These are phyloP conservation scores for Penaeus indicus DNA, from an alignment of 1,140 invertebrate species.

Conservation along the genomic window DNA sequence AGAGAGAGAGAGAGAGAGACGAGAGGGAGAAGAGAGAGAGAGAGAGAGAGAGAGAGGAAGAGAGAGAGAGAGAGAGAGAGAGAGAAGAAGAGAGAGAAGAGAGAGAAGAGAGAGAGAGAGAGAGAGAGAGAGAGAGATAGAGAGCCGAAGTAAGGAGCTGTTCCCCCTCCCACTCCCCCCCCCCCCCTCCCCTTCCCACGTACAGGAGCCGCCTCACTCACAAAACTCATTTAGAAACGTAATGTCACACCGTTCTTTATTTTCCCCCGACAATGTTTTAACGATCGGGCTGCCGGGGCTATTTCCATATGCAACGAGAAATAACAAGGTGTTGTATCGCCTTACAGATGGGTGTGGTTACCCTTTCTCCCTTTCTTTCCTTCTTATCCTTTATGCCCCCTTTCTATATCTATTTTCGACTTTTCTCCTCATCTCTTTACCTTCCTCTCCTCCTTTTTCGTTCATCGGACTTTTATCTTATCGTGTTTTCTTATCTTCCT, in stretches of 20 bases:
- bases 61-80: background rate
- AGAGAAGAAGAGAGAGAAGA: background rate
- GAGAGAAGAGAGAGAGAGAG: too few relatives aligned
- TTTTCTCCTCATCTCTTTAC: too few relatives aligned
- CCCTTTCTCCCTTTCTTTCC: background rate
- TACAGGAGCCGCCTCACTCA: constrained; percentile 25
- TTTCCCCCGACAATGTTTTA: constrained; percentile 46
- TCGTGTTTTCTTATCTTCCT: too few relatives aligned
- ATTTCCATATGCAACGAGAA: constrained; percentile 59
- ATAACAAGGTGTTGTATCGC: constrained; percentile 48
- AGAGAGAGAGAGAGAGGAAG: background rate
- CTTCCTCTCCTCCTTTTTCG: too few relatives aligned
- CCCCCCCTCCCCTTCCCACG: too few relatives aligned
- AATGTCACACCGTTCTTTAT: constrained; percentile 50
- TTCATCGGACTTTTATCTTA: too few relatives aligned
- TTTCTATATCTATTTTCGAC: too few relatives aligned
- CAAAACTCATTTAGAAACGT: constrained; percentile 52
- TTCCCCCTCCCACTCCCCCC: too few relatives aligned
- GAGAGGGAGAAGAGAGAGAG: constrained; percentile 1
- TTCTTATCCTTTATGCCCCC: too few relatives aligned
- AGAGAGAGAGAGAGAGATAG: too few relatives aligned
- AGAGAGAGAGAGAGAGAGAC: constrained; percentile 31
- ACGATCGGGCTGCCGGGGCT: constrained; percentile 20
- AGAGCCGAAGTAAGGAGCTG: too few relatives aligned
- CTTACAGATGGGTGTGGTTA: constrained; percentile 3